Percentiles rank a stretch among this genome's conserved stretches.
Conservation (phyloP, 2,888 invertebrate species). For the Quadroppia sp. region DNA sequence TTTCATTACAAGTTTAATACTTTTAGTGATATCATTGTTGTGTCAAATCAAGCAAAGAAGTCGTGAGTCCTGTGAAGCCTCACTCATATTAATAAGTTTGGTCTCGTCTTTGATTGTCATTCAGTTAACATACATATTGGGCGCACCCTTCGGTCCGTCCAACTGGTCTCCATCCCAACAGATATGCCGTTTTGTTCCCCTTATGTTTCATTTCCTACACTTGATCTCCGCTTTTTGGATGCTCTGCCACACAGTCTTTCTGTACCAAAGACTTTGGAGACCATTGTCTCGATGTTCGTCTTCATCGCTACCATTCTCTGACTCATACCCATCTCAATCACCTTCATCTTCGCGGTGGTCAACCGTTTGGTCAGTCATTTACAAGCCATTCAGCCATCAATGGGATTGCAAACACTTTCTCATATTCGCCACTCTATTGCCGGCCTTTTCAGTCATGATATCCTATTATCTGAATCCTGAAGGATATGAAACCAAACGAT, state of each 20-base stretch:
- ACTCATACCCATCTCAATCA: not conserved
- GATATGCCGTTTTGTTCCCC: slow-evolving; percentile 64
- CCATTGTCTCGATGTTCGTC: slow-evolving; percentile 53
- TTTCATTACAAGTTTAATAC: slow-evolving; percentile 29
- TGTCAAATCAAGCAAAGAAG: slow-evolving; percentile 33
- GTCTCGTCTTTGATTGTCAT: slow-evolving; percentile 47
- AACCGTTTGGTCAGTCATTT: not conserved
- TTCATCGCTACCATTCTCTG: slow-evolving; percentile 34
- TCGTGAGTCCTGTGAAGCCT: slow-evolving; percentile 43
- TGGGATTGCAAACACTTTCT: slow-evolving; percentile 44
- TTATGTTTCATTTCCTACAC: slow-evolving; percentile 66
- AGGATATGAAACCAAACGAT: slow-evolving; percentile 67
- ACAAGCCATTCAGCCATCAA: not conserved
- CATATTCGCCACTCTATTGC: slow-evolving; percentile 46
- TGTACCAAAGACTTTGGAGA: slow-evolving; percentile 51
- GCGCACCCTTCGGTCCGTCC: slow-evolving; percentile 41
- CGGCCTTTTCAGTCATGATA: slow-evolving; percentile 53
- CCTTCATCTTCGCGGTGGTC: not conserved
- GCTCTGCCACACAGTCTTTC: slow-evolving; percentile 61
- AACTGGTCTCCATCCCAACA: slow-evolving; percentile 47
- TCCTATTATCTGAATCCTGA: slow-evolving; percentile 65
- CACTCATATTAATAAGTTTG: slow-evolving; percentile 48
- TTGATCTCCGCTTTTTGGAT: slow-evolving; percentile 68
- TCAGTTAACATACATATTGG: slow-evolving; percentile 47
- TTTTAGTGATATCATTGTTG: slow-evolving; percentile 38